Evolutionary conservation across 2,113 vertebrate genomes (phyloP), one percentile per base, ranked within the genome.

Genomic region (Mastomys coucha): DNA sequence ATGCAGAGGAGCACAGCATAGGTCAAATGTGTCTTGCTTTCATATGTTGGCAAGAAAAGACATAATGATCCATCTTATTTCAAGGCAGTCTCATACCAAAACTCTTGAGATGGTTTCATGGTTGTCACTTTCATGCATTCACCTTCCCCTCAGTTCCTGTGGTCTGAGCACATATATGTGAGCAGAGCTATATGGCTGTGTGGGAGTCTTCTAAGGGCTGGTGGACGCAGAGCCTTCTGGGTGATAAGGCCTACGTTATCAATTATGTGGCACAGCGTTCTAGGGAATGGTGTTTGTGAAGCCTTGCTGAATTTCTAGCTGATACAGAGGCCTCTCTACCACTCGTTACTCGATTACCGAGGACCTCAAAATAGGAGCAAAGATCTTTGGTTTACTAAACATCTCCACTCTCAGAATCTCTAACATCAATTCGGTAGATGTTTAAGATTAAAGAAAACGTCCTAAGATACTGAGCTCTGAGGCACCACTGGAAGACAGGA

Each of bases 251-350:
- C 22, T 67, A 4, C 65, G 0, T 36, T 70, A 19, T 45, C 12
- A 36, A 2, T 36, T 69, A 13, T 8, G 16, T 33, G 26, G 24
- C 36, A 4, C 9, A 20, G 1, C 3, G 1, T 6, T 5, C 0
- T 16, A 42, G n/a, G 56, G 28, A 53, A 22, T 7, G 5, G 16
- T 36, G 2, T 88, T 1, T 45, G 75, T 82, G 7, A 10, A 80
- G 1, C 39, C 69, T 16, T 33, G 8, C 24, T 20, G 22, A 16
- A 33, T 69, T 73, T 80, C 24, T 56, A n/a, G 31, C 17, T 73
- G 42, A 51, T 2, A 3, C 2, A 26, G 36, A 51, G 70, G 42
- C 49, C 72, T 93, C 2, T 10, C 17, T 53, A 9, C 19, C 14
- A 69, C 45, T 31, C 8, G n/a, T 36, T 19, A 39, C 3, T 3